These are phyloP conservation scores for Hystrix cristata DNA, from an alignment of 2,113 vertebrate species.

Conservation along the genomic window DNA sequence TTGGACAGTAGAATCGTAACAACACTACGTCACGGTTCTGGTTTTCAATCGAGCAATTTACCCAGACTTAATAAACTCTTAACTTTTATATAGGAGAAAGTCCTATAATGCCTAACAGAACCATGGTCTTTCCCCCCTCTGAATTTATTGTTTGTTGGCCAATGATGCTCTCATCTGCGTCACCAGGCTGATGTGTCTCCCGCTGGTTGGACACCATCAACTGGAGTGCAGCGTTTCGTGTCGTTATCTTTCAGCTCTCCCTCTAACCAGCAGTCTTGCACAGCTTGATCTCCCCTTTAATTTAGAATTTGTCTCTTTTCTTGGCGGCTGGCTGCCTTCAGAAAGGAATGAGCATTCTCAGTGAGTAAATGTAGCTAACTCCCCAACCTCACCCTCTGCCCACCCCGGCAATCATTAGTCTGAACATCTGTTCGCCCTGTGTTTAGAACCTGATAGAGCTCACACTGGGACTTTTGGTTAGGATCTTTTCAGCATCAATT, in stretches of 20 bases:
- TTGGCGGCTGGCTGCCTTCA: slow-evolving; percentile 70
- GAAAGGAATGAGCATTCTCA: slow-evolving; percentile 63
- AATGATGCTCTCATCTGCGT: not conserved
- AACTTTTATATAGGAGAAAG: not conserved
- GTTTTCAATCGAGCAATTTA: slow-evolving; percentile 5
- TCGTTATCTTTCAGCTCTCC: not conserved
- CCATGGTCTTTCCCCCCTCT: not conserved
- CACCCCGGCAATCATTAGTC: slow-evolving; percentile 65
- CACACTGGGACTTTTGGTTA: slow-evolving; percentile 66
- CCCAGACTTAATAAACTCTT: not conserved
- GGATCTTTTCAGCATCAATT: slow-evolving; percentile 69
- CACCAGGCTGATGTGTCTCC: not conserved
- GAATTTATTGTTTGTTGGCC: not conserved
- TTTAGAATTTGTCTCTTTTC: slow-evolving; percentile 70
- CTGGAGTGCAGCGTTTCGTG: not conserved
- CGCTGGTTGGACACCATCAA: rapidly evolving
- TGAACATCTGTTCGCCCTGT: slow-evolving; percentile 78
- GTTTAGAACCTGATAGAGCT: slow-evolving; percentile 32
- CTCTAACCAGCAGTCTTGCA: slow-evolving; percentile 45
- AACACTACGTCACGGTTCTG: not conserved
- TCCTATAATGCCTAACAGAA: not conserved
- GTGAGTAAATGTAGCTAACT: slow-evolving; percentile 74
- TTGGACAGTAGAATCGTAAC: not conserved
- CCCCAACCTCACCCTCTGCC: slow-evolving; percentile 60
- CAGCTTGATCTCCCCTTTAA: slow-evolving; percentile 68